Evolutionary conservation across 2,797 vertebrate genomes (phyloP).

Genomic region (Trachurus trachurus): DNA sequence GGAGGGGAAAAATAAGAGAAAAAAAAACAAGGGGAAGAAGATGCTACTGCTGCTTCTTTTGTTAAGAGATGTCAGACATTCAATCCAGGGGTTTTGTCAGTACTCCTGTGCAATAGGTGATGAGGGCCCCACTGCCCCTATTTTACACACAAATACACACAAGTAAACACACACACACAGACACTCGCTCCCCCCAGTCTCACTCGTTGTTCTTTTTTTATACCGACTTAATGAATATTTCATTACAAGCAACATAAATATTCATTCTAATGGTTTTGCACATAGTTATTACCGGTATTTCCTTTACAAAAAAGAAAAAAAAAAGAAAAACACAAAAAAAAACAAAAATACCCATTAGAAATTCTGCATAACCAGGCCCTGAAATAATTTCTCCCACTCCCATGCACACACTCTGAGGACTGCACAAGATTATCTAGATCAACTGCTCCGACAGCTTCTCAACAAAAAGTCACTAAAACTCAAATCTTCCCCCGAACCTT

Average conservation of each 20-base stretch:
- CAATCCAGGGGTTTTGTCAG: constrained; percentile 93
- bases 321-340: background rate
- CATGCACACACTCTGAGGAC: constrained; percentile 44
- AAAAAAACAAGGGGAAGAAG: constrained; percentile 84
- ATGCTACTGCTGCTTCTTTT: constrained; percentile 84
- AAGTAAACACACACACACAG: constrained; percentile 66
- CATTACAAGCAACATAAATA: constrained; percentile 97
- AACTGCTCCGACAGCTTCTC: constrained; percentile 56
- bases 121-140: constrained; percentile 71
- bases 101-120: constrained; percentile 81
- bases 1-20: constrained; percentile 69
- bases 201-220: constrained; percentile 82
- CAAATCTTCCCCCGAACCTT: constrained; percentile 32
- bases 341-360: constrained; percentile 98
- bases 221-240: constrained; percentile 97
- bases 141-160: constrained; percentile 75
- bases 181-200: constrained; percentile 57
- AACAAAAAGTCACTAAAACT: constrained; percentile 42
- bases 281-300: constrained; percentile 96
- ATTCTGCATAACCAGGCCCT: constrained; percentile 91
- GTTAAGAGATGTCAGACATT: constrained; percentile 95
- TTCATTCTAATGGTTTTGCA: constrained; percentile 99
- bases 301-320: constrained; percentile 70
- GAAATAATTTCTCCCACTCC: constrained; percentile 76
- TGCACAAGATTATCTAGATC: constrained; percentile 68